These are phyloP conservation scores for Chloroceryle amazona DNA, from an alignment of 2,797 vertebrate genomes.

Conservation along the genomic window DNA sequence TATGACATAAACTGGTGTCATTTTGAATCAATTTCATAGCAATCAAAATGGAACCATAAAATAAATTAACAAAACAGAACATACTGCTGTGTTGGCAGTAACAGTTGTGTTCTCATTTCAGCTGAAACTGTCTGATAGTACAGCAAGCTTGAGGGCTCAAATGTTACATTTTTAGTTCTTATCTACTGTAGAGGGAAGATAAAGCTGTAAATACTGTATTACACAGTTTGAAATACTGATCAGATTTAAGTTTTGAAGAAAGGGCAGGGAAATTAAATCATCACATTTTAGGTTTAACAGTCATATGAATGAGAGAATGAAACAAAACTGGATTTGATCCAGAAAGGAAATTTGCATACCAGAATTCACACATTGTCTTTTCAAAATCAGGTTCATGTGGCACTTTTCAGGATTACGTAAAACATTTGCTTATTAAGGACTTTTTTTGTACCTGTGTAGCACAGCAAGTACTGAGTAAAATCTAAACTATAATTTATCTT, in stretches of 20 bases:
- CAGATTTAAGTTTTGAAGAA: not conserved
- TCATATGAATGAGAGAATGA: not conserved
- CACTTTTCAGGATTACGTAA: not conserved
- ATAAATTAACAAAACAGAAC: not conserved
- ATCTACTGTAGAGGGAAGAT: not conserved
- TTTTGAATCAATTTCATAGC: slow-evolving; percentile 25
- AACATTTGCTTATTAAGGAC: not conserved
- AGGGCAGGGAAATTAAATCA: not conserved
- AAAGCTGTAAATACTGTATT: not conserved
- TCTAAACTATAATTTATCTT: not conserved
- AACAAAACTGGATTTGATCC: not conserved
- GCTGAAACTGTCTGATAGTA: not conserved
- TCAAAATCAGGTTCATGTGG: not conserved
- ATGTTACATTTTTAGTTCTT: not conserved
- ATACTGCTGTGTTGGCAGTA: not conserved
- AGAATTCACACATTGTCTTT: not conserved
- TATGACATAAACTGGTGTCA: not conserved
- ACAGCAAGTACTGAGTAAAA: not conserved
- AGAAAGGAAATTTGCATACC: not conserved
- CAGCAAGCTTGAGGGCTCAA: not conserved
- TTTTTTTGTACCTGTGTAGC: not conserved
- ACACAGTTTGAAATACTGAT: not conserved
- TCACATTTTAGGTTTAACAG: not conserved
- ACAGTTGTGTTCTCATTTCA: not conserved
- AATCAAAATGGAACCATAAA: not conserved